Percentiles rank a stretch among this genome's conserved stretches.
Evolutionary conservation across 1,140 invertebrate species (phyloP).

Genomic region (Panagrolaimus sp.): DNA sequence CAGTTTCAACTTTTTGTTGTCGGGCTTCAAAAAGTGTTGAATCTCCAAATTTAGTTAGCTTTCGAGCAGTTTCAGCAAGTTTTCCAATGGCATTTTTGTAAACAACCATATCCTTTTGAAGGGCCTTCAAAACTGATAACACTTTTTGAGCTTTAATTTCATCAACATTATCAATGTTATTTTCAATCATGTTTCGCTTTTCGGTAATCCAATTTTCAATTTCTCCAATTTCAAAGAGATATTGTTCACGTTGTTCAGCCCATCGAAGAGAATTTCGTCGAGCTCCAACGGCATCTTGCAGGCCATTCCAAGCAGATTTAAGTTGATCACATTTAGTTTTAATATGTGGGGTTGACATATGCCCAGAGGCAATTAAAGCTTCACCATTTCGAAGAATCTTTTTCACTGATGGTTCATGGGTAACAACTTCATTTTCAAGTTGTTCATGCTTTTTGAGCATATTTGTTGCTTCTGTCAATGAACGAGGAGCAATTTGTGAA

Average conservation of each 20-base stretch:
- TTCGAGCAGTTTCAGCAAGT: constrained; percentile 31
- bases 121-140: constrained; percentile 80
- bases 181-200: constrained; percentile 71
- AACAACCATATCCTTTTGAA: constrained; percentile 46
- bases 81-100: constrained; percentile 35
- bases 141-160: constrained; percentile 81
- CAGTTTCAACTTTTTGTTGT: constrained; percentile 78
- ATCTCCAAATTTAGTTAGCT: constrained; percentile 61
- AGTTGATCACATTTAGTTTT: constrained; percentile 52
- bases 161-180: constrained; percentile 77
- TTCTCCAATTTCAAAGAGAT: constrained; percentile 73
- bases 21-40: constrained; percentile 82
- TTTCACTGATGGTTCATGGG: constrained; percentile 75
- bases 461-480: constrained; percentile 82
- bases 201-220: constrained; percentile 86
- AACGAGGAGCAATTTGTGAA: constrained; percentile 69
- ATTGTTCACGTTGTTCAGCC: constrained; percentile 52
- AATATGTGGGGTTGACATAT: constrained; percentile 73
- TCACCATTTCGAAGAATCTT: constrained; percentile 73
- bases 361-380: constrained; percentile 67
- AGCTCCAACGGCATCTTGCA: constrained; percentile 32
- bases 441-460: constrained; percentile 87
- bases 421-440: constrained; percentile 76
- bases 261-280: constrained; percentile 40
- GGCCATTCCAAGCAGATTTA: constrained; percentile 35